A percentile compares a stretch with the other conserved stretches of the same genome.
Evolutionary conservation across 1,140 invertebrate genomes (phyloP).

Genomic region (Sarcophaga peregrina): DNA sequence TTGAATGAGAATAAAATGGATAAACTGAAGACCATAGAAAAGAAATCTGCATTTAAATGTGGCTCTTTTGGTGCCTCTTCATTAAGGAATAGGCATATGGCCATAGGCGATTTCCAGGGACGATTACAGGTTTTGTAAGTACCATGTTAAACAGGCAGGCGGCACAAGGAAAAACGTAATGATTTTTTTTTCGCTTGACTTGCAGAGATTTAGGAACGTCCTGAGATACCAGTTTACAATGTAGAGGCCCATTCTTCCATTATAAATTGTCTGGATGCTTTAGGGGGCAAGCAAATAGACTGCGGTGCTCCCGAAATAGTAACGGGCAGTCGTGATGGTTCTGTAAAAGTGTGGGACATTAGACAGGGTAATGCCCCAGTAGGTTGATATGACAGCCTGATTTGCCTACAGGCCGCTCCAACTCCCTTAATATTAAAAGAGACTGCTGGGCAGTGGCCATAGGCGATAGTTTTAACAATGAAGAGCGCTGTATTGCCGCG

Average conservation of each 20-base stretch:
- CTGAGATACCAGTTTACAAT: conserved; percentile 79
- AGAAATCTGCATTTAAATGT: conserved; percentile 89
- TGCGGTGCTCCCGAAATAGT: conserved; percentile 94
- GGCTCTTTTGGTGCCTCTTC: conserved; percentile 90
- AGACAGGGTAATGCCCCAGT: conserved; percentile 90
- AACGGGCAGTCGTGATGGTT: conserved; percentile 92
- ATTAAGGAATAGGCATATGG: conserved; percentile 81
- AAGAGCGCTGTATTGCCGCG: conserved; percentile 86
- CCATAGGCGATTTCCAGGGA: conserved; percentile 93
- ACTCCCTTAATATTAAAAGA: conserved; percentile 70
- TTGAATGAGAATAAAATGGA: conserved; percentile 78
- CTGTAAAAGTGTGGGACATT: conserved; percentile 95
- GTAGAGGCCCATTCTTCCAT: conserved; percentile 87
- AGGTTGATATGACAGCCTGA: conserved; percentile 85
- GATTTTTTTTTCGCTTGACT: conserved; percentile 50
- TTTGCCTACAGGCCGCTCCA: conserved; percentile 72
- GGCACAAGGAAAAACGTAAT: background rate
- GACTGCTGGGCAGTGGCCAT: conserved; percentile 92
- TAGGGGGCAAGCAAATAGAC: conserved; percentile 84
- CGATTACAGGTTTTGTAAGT: conserved; percentile 83
- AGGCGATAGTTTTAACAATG: conserved; percentile 87
- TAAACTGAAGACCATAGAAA: conserved; percentile 79
- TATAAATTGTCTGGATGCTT: conserved; percentile 92
- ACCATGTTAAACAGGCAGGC: no score
- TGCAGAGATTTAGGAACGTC: conserved; percentile 87